These are phyloP conservation scores for Tyto alba DNA, from an alignment of 2,113 vertebrate genomes.

Conservation along the genomic window DNA sequence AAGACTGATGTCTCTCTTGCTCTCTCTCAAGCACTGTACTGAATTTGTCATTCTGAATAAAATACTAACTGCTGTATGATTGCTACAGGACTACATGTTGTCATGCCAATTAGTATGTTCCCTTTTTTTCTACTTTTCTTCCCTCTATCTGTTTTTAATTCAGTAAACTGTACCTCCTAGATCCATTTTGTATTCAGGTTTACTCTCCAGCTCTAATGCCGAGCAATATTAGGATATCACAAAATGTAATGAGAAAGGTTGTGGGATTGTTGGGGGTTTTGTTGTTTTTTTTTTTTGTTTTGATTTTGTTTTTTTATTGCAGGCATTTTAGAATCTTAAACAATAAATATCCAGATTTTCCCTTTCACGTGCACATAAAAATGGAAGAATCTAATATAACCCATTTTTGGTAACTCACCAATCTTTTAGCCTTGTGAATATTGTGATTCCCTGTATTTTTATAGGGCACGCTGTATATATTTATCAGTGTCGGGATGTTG, in stretches of 20 bases:
- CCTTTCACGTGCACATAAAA: neutral
- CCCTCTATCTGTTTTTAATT: neutral
- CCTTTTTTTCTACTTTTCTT: neutral
- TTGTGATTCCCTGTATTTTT: neutral
- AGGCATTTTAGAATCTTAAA: neutral
- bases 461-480: neutral
- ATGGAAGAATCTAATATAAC: neutral
- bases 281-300: neutral
- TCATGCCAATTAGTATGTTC: neutral
- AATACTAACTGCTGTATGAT: neutral
- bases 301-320: neutral
- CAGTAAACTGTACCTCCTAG: neutral
- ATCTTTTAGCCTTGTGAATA: neutral
- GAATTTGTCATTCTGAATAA: slow-evolving; percentile 1
- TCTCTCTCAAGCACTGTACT: neutral
- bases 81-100: neutral
- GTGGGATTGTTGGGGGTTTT: neutral
- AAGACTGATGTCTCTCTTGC: neutral
- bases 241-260: neutral
- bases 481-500: neutral
- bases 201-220: neutral
- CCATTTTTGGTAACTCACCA: neutral
- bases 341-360: neutral
- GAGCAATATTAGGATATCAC: neutral
- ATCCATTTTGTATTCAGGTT: neutral